Conservation (phyloP, 2,113 vertebrate genomes). For the Pipra filicauda region DNA sequence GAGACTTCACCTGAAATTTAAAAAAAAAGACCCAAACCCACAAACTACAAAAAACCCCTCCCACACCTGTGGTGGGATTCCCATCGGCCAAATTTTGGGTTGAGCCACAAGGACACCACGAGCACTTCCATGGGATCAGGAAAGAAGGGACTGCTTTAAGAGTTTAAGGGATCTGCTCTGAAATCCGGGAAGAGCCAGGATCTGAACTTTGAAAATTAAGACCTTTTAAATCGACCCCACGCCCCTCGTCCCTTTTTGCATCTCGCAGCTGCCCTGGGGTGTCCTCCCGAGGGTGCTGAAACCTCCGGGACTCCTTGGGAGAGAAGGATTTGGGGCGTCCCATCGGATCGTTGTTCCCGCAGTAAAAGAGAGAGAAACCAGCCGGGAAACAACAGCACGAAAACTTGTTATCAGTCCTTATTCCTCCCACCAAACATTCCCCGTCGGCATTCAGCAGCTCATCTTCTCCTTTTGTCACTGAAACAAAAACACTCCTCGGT, state of each 20-base stretch:
- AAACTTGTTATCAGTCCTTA: conserved; percentile 7
- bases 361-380: conserved; percentile 6
- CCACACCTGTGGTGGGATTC: background rate
- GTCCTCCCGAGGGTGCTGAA: background rate
- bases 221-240: background rate
- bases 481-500: conserved; percentile 63
- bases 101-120: background rate
- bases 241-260: fast-evolving
- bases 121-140: background rate
- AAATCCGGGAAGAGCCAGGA: background rate
- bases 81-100: background rate
- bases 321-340: background rate
- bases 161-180: too few relatives aligned
- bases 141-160: background rate
- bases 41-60: background rate
- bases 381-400: background rate
- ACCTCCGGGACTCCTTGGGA: fast-evolving
- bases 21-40: background rate
- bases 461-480: conserved; percentile 64
- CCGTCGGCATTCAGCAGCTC: conserved; percentile 45
- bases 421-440: conserved; percentile 53
- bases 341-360: background rate
- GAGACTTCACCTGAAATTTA: background rate
- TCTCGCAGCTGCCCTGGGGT: background rate
- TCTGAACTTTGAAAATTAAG: background rate